phyloP scores from a whole-genome alignment of 1,140 invertebrate species.

The Druon quercuslanigerum region DNA sequence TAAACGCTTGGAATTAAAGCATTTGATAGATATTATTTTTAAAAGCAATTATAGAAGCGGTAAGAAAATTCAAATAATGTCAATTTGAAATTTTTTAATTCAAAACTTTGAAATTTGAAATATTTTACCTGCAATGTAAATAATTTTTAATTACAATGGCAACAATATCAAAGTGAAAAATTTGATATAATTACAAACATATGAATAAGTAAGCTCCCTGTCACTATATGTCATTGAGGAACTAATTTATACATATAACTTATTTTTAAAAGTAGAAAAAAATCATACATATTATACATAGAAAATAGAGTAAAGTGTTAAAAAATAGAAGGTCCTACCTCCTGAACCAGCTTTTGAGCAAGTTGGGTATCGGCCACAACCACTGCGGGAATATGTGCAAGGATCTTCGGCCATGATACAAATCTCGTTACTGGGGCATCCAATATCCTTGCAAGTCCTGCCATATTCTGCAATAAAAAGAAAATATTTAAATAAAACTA shows the following conservation, averaged over 20 bases:
- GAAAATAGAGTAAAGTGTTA: not conserved
- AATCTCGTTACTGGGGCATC: slow-evolving; percentile 81
- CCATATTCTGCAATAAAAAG: slow-evolving; percentile 82
- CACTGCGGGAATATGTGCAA: slow-evolving; percentile 76
- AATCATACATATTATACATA: not conserved
- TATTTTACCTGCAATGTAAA: no score
- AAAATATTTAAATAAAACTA: slow-evolving; percentile 5
- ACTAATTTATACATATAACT: no score
- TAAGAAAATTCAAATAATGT: no score
- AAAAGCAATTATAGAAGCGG: no score
- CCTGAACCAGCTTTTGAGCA: slow-evolving; percentile 74
- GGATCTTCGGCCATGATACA: slow-evolving; percentile 85
- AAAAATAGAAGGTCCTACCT: slow-evolving; percentile 52
- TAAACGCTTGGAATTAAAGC: no score
- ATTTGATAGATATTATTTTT: no score
- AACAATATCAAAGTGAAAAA: no score
- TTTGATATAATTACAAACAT: not conserved
- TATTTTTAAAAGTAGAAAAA: not conserved
- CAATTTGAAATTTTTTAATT: no score
- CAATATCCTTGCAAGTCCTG: slow-evolving; percentile 84
- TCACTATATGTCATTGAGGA: no score
- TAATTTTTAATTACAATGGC: no score
- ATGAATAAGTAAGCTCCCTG: no score
- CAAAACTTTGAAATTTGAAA: no score
- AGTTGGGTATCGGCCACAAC: slow-evolving; percentile 82